Evolutionary conservation across 2,797 vertebrate genomes (phyloP).

Genomic region (Zenarchopterus dispar): DNA sequence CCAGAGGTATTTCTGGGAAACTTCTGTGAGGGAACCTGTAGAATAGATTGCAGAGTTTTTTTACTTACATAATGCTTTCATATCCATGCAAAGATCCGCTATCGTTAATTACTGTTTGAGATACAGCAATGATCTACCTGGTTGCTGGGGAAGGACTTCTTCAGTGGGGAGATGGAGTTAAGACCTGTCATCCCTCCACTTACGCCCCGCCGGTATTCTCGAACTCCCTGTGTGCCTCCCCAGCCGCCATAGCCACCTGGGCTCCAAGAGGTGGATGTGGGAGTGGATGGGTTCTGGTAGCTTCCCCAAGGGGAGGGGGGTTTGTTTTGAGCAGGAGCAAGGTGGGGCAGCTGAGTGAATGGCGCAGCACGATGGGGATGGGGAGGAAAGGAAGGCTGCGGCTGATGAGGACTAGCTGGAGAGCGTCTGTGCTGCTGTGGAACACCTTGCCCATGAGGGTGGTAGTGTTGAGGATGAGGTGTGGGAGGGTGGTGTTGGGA

Average conservation of each 20-base stretch:
- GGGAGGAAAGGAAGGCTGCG: slow-evolving; percentile 91
- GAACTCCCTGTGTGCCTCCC: slow-evolving; percentile 93
- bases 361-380: slow-evolving; percentile 95
- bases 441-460: slow-evolving; percentile 90
- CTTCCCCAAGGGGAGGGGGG: slow-evolving; percentile 97
- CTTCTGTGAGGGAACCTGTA: slow-evolving; percentile 93
- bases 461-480: slow-evolving; percentile 96
- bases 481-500: slow-evolving; percentile 94
- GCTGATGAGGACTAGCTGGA: slow-evolving; percentile 94
- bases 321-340: slow-evolving; percentile 94
- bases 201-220: slow-evolving; percentile 94
- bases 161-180: slow-evolving; percentile 97
- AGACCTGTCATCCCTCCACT: slow-evolving; percentile 93
- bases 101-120: background rate
- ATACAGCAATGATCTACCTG: slow-evolving; percentile 78
- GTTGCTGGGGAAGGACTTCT: slow-evolving; percentile 98
- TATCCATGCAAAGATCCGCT: background rate
- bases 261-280: slow-evolving; percentile 95
- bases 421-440: slow-evolving; percentile 96
- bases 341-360: slow-evolving; percentile 96
- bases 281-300: slow-evolving; percentile 96
- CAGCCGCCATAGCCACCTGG: slow-evolving; percentile 94
- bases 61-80: background rate
- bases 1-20: slow-evolving; percentile 94
- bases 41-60: slow-evolving; percentile 23